These are phyloP conservation scores for Pedicia rivosa DNA, from an alignment of 2,888 invertebrate genomes.

Conservation along the genomic window DNA sequence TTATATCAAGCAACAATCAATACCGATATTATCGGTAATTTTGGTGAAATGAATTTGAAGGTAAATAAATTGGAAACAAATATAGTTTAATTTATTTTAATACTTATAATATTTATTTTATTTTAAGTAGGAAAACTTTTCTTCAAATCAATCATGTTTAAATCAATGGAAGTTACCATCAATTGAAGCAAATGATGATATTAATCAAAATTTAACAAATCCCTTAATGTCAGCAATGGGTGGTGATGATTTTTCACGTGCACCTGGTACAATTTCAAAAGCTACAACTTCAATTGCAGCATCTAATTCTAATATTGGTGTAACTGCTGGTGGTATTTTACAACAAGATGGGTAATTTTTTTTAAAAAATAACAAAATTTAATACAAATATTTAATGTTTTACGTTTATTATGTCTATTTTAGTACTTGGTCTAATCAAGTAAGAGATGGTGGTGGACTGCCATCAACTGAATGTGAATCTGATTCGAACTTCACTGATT, in stretches of 20 bases:
- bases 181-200: slow-evolving; percentile 42
- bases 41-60: slow-evolving; percentile 61
- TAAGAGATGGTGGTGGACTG: slow-evolving; percentile 60
- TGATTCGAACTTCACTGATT: slow-evolving; percentile 56
- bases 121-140: slow-evolving; percentile 3
- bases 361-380: neutral
- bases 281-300: slow-evolving; percentile 34
- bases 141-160: slow-evolving; percentile 54
- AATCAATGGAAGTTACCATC: slow-evolving; percentile 88
- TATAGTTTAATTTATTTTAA: neutral
- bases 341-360: slow-evolving; percentile 44
- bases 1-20: slow-evolving; percentile 50
- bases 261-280: slow-evolving; percentile 71
- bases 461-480: slow-evolving; percentile 45
- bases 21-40: slow-evolving; percentile 50
- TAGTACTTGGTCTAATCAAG: slow-evolving; percentile 65
- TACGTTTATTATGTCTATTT: slow-evolving; percentile 14
- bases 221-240: slow-evolving; percentile 33
- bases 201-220: slow-evolving; percentile 1
- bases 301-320: slow-evolving; percentile 36
- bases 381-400: slow-evolving; percentile 12
- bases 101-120: slow-evolving; percentile 5
- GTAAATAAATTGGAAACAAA: slow-evolving; percentile 29
- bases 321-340: slow-evolving; percentile 19
- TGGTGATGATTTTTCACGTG: slow-evolving; percentile 72